A percentile compares a stretch with the other conserved stretches of the same genome.
Evolutionary conservation across 2,888 invertebrate species (phyloP).

Genomic region (Octonoba sinensis): DNA sequence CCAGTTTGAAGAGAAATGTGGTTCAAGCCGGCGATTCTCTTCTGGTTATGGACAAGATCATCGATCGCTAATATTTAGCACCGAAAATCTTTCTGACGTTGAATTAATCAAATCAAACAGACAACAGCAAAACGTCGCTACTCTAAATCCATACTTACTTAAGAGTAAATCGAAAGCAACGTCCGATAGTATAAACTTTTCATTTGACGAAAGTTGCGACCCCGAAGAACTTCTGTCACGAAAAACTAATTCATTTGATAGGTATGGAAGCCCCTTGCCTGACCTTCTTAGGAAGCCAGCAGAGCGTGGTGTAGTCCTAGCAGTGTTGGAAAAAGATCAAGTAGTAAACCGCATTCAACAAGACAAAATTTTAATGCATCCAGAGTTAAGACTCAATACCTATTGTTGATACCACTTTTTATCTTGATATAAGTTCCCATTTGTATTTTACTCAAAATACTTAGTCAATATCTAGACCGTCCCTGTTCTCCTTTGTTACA

Average conservation of each 20-base stretch:
- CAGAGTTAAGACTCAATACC: slow-evolving; percentile 64
- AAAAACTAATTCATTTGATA: slow-evolving; percentile 31
- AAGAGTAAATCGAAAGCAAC: slow-evolving; percentile 14
- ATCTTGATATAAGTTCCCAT: slow-evolving; percentile 4
- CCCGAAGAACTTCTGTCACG: neutral
- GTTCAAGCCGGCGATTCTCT: slow-evolving; percentile 65
- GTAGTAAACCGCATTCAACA: slow-evolving; percentile 64
- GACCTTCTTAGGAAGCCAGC: slow-evolving; percentile 55
- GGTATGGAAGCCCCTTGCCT: slow-evolving; percentile 46
- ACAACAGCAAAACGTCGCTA: slow-evolving; percentile 1
- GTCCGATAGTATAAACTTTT: slow-evolving; percentile 7
- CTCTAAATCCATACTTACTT: slow-evolving; percentile 22
- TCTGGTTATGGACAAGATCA: slow-evolving; percentile 66
- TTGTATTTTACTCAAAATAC: neutral
- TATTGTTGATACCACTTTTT: slow-evolving; percentile 56
- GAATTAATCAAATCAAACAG: neutral
- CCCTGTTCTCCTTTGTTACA: slow-evolving; percentile 16
- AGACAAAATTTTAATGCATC: slow-evolving; percentile 45
- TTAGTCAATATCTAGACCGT: slow-evolving; percentile 40
- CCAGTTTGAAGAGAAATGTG: slow-evolving; percentile 61
- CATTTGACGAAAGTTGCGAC: slow-evolving; percentile 19
- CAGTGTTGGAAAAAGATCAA: slow-evolving; percentile 65
- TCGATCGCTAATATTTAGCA: slow-evolving; percentile 8
- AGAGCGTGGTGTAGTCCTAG: slow-evolving; percentile 61
- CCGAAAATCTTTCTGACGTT: no score